Evolutionary conservation across 2,888 invertebrate genomes (phyloP), one percentile per base, ranked within the genome.

Genomic region (Drosophila silvestris): DNA sequence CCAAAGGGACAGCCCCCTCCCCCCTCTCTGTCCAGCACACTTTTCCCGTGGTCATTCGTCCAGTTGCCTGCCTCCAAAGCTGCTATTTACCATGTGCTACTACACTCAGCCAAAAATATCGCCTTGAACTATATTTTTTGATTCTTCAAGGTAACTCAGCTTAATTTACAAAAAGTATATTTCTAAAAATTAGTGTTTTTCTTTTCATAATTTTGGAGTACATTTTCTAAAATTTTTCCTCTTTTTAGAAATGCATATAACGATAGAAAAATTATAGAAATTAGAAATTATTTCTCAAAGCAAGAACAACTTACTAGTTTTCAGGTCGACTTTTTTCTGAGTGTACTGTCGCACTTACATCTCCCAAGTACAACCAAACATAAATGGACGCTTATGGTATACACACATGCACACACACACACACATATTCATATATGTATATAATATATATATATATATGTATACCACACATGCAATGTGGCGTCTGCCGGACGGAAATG

Each of bases 31-130:
- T 10, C 2, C 14, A 70, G 70, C 54, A 51, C 75, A 70, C 75
- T 70, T 81, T 89, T 89, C 79, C 71, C 77, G 77, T 89, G 85
- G 85, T 76, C 89, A 85, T 85, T 85, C 81, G 74, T 68, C 82
- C 78, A 64, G 83, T 69, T 39, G 41, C 51, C 58, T 59, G 54
- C 57, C 22, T 37, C 54, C 50, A 51, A 10, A 9, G 26, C 16
- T 47, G 51, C 19, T 19, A 19, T 64, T 52, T 67, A 47, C 26
- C 26, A 47, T 28, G 26, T 47, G 16, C 9, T 47, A 16, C 16
- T 9, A 26, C 47, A 47, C 47, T 47, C 26, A 47, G 16, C 16
- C 2, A 26, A 26, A 47, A 47, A 16, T 16, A 16, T 16, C 9
- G 16, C 5, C 9, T 9, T 9, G 5, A 16, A 26, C 26, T 2